phyloP scores from a whole-genome alignment of 2,113 vertebrate genomes.

The Marcusenius ussheri region DNA sequence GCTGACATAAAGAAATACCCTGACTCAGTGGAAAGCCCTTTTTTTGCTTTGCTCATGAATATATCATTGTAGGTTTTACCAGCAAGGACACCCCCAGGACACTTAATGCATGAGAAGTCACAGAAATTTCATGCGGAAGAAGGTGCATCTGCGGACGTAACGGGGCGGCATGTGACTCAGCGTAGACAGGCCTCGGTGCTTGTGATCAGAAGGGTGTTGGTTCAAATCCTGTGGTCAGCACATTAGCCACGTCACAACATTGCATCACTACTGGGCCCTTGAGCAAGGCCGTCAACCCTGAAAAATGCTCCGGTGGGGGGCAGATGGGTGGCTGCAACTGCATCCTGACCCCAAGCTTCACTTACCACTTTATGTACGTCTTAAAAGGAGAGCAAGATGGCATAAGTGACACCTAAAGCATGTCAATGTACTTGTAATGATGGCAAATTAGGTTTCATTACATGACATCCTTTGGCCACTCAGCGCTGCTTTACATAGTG shows the following conservation, averaged over 20 bases:
- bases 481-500: not conserved
- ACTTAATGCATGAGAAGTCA: not conserved
- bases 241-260: not conserved
- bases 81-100: not conserved
- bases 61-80: not conserved
- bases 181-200: not conserved
- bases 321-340: not conserved
- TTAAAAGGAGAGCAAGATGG: not conserved
- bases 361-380: not conserved
- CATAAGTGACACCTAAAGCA: not conserved
- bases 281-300: not conserved
- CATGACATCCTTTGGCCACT: not conserved
- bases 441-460: not conserved
- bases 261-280: not conserved
- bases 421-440: not conserved
- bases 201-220: not conserved
- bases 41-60: not conserved
- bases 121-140: not conserved
- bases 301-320: not conserved
- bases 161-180: not conserved
- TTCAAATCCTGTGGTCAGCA: not conserved
- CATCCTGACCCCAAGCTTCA: not conserved
- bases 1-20: not conserved
- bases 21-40: not conserved
- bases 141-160: not conserved